Percentiles rank a stretch among this genome's conserved stretches.
These are phyloP conservation scores for Dilophus febrilis DNA, from an alignment of 2,888 invertebrate species.

Conservation along the genomic window DNA sequence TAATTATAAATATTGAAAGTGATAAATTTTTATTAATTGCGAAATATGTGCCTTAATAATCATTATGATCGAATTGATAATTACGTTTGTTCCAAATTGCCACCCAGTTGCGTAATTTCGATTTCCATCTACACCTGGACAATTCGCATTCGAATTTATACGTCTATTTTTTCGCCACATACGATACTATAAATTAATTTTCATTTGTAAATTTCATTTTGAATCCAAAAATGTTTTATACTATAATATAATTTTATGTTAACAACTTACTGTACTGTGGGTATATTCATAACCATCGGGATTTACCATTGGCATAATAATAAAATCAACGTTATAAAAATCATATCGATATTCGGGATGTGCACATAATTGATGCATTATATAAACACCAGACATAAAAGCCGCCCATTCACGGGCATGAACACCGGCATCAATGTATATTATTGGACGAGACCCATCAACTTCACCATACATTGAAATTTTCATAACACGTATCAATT, in stretches of 20 bases:
- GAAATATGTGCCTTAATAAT: too few relatives aligned
- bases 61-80: too few relatives aligned
- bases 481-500: conserved; percentile 37
- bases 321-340: conserved; percentile 24
- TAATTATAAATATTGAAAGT: too few relatives aligned
- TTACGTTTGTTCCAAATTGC: neutral
- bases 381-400: conserved; percentile 43
- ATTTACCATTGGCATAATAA: conserved; percentile 25
- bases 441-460: conserved; percentile 33
- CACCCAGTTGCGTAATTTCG: conserved; percentile 35
- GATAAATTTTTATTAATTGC: too few relatives aligned
- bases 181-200: conserved; percentile 19
- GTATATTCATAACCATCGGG: conserved; percentile 30
- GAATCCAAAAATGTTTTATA: neutral
- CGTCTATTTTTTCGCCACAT: conserved; percentile 57
- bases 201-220: conserved; percentile 2
- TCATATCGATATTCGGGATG: conserved; percentile 28
- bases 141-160: conserved; percentile 19
- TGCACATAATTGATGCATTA: conserved; percentile 44
- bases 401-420: conserved; percentile 59
- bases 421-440: conserved; percentile 43
- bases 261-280: conserved; percentile 19
- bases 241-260: too few relatives aligned
- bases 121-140: conserved; percentile 49
- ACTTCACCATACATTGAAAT: conserved; percentile 36